Conservation (phyloP, 2,888 invertebrate genomes). For the Plagodis dolabraria region DNA sequence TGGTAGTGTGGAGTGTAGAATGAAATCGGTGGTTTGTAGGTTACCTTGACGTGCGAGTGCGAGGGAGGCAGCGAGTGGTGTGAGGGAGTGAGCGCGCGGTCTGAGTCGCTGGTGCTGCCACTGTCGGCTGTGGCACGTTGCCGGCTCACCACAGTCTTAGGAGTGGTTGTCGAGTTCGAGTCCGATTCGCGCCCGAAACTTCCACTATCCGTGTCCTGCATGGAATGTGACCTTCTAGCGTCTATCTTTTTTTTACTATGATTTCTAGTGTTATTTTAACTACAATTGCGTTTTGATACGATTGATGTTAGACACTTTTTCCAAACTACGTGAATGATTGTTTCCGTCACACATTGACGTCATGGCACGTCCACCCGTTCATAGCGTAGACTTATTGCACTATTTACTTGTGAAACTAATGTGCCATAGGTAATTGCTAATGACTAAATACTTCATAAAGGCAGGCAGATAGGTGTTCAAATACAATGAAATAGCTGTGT, state of each 20-base stretch:
- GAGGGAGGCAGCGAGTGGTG: slow-evolving; percentile 61
- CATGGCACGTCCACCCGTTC: too few relatives aligned
- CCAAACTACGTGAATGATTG: too few relatives aligned
- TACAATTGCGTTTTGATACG: too few relatives aligned
- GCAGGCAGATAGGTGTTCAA: too few relatives aligned
- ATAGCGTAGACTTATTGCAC: background rate
- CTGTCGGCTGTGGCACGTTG: slow-evolving; percentile 77
- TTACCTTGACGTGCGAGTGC: slow-evolving; percentile 41
- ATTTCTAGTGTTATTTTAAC: background rate
- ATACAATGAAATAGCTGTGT: too few relatives aligned
- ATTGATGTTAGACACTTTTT: too few relatives aligned
- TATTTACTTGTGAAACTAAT: too few relatives aligned
- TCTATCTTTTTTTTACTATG: background rate
- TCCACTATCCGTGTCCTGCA: slow-evolving; percentile 80
- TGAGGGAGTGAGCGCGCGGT: slow-evolving; percentile 82
- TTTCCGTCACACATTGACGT: too few relatives aligned
- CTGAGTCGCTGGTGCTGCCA: slow-evolving; percentile 82
- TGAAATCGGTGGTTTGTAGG: slow-evolving; percentile 46
- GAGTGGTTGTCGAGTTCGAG: slow-evolving; percentile 90
- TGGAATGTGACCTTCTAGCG: slow-evolving; percentile 3
- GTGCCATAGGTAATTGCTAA: too few relatives aligned
- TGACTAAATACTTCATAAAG: too few relatives aligned
- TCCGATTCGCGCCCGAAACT: slow-evolving; percentile 91
- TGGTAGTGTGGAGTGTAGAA: too few relatives aligned
- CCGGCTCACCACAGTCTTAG: slow-evolving; percentile 88